Base-by-base conservation (phyloP, 2,797 vertebrate species). In the Sternotherus odoratus region DNA sequence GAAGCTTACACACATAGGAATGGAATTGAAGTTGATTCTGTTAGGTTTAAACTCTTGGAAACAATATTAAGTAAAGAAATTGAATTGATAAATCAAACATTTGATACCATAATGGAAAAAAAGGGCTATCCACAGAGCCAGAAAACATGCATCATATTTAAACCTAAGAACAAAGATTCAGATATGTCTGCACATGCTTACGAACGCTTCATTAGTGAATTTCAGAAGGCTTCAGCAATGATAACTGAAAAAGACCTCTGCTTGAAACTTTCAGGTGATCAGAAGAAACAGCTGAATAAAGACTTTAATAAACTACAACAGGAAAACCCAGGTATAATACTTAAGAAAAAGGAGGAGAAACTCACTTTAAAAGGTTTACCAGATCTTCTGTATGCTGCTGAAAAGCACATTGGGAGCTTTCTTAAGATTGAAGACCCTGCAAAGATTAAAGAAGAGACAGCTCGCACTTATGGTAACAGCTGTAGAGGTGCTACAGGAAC, bases 141-240 rank as follows among this genome's bases (percentile, higher is more conserved):
- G 88, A 97, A 92, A 77, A 60, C 78, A 49, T 1, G 2, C 11
- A 54, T 98, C 82, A 1, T 19, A 4, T 98, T 98, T 95, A 96
- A 43, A 21, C 86, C 97, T 7, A 88, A 10, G 46, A 3, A 9
- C 43, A 91, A 88, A 54, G 36, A 24, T 16, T 28, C 12, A 19
- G 96, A 98, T 94, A 85, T 97, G 53, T 96, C 96, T 23, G 74
- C 88, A 43, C 96, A 98, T n/a, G 97, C 98, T 57, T 93, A 85
- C 51, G 88, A 94, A 86, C 91, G 53, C 83, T 98, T 98, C 85
- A 91, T 93, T 1, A 94, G 48, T 77, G 78, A 82, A 72, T 97
- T 96, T 94, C 98, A 98, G 50, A 82, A 11, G 24, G 51, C 80
- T 46, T 91, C 10, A 43, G 33, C 85, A 77, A 90, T 87, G 75